Conservation (phyloP, 2,113 vertebrate species). For the Hippocampus guttulatus region DNA sequence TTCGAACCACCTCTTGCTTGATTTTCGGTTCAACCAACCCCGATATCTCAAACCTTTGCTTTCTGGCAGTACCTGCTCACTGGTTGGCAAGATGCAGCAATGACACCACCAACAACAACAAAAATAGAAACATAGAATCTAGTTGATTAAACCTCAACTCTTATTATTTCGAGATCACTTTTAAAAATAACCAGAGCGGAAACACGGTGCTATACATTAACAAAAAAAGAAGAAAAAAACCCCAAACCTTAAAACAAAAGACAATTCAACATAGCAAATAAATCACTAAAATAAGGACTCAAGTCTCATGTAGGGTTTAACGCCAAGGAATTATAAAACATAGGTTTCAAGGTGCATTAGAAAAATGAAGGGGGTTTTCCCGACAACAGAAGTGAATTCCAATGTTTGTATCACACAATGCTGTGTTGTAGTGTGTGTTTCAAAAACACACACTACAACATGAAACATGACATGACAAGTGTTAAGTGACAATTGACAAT, state of each 20-base stretch:
- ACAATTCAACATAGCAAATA: neutral
- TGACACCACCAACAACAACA: no score
- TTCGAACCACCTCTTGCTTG: constrained; percentile 31
- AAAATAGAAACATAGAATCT: neutral
- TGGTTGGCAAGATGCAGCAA: constrained; percentile 7
- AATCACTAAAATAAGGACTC: neutral
- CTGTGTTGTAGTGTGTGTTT: no score
- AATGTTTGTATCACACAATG: neutral
- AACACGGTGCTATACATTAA: neutral
- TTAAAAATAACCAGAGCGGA: neutral
- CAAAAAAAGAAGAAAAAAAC: neutral
- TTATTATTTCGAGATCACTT: neutral
- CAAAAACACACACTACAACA: no score
- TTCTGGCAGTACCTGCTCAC: constrained; percentile 28
- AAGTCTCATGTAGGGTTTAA: neutral
- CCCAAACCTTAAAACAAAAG: neutral
- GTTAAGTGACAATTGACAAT: no score
- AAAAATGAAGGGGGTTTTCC: neutral
- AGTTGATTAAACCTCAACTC: neutral
- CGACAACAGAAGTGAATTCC: no score
- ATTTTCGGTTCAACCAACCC: constrained; percentile 33
- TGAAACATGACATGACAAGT: no score
- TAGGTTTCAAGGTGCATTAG: neutral
- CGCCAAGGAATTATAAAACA: neutral
- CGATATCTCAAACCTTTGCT: constrained; percentile 37